Base-by-base conservation (phyloP, 2,888 invertebrate species). In the Ethmia dodecea region DNA sequence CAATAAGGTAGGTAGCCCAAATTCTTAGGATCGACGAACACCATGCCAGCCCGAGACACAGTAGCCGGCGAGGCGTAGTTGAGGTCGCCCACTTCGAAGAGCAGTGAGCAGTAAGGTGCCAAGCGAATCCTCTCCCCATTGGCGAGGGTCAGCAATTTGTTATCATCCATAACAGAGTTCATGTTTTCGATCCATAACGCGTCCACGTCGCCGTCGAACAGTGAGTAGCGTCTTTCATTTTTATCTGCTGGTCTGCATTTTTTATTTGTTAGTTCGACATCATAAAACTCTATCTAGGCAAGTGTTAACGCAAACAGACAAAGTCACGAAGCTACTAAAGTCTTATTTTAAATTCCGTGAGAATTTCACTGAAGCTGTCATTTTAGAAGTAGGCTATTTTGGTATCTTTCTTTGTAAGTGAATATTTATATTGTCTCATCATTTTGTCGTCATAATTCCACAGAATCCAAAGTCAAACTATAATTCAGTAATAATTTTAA, bases 121-220 rank as follows among this genome's bases (percentile, higher is more conserved):
- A 96, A 83, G 40, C 94, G 89, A 43, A 96, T 95, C 42, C 96
- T 88, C 78, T 97, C 94, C 36, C 96, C 96, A 68, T 97, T 97
- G 3, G 96, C 95, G 38, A 97, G 81, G 1, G 97, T 97, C 35
- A 97, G 79, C 26, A 97, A 80, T 61, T 93, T 94, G 67, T 97
- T 97, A 72, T 97, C 97, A 62, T 97, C 97, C 97, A 97, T 97
- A 1, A 97, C 96, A 0, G 96, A 96, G 81, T 97, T 97, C 96
- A 97, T 97, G 78, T 97, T 97, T 77, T 97, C 97, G 46, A 97
- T 95, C 97, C 97, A 97, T 25, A 96, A 86, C 1, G 97, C 94
- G 81, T 97, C 97, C 2, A 97, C 96, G 64, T 97, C 96, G 2
- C 97, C 97, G 65, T 97, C 97, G 76, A 96, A 97, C 29, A 97